Conservation (phyloP, 1,140 invertebrate genomes). For the Drosophila pruinosa region DNA sequence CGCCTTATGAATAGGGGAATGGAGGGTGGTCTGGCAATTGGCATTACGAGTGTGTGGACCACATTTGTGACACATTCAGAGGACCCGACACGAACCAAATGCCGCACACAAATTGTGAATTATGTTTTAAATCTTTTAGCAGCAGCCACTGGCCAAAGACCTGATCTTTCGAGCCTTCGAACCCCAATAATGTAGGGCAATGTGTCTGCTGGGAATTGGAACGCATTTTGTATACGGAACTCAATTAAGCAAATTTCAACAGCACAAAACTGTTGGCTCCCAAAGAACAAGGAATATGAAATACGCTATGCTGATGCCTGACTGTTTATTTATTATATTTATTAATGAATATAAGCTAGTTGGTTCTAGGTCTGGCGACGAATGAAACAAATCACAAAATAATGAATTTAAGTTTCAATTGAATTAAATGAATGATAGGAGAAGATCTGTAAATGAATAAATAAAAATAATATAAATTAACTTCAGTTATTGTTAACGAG, state of each 20-base stretch:
- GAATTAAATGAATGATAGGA: too few species aligned
- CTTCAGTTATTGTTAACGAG: neutral
- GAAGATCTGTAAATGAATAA: too few species aligned
- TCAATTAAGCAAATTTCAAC: conserved; percentile 34
- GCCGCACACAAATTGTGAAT: conserved; percentile 29
- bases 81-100: neutral
- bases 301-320: too few species aligned
- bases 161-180: neutral
- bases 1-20: too few species aligned
- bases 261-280: neutral
- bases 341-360: too few species aligned
- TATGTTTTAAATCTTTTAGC: conserved; percentile 40
- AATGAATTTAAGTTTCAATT: too few species aligned
- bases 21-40: too few species aligned
- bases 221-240: conserved; percentile 24
- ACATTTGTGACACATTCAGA: conserved; percentile 10
- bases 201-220: conserved; percentile 12
- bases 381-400: too few species aligned
- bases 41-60: neutral
- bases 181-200: conserved; percentile 1
- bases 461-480: too few species aligned
- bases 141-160: neutral
- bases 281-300: neutral
- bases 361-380: too few species aligned
- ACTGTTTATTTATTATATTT: too few species aligned